These are phyloP conservation scores for Bombus polaris DNA, from an alignment of 1,140 invertebrate species.

Conservation along the genomic window DNA sequence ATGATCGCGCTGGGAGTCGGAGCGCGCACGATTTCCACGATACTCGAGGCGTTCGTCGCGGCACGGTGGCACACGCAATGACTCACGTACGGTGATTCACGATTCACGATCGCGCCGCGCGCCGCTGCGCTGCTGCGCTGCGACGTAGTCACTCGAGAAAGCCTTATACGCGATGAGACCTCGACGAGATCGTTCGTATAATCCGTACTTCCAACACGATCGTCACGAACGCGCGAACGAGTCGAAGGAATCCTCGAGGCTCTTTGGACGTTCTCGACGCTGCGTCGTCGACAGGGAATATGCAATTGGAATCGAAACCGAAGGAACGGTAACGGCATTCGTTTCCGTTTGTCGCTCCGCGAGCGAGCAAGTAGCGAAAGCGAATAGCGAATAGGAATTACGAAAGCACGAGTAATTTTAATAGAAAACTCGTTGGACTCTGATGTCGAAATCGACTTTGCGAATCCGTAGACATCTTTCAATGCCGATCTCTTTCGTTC, in stretches of 20 bases:
- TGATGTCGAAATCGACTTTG: not conserved
- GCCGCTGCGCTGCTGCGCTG: not conserved
- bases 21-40: conserved; percentile 39
- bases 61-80: conserved; percentile 1
- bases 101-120: conserved; percentile 37
- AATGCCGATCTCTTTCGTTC: not conserved
- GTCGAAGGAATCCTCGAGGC: not conserved
- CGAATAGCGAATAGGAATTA: too few species aligned
- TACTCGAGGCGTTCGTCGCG: conserved; percentile 39
- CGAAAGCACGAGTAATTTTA: not conserved
- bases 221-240: not conserved
- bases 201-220: not conserved
- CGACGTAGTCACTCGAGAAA: not conserved
- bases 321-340: not conserved
- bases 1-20: not conserved
- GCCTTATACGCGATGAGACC: conserved; percentile 10
- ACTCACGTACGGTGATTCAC: conserved; percentile 2
- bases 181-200: not conserved
- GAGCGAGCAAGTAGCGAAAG: not conserved
- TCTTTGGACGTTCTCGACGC: not conserved
- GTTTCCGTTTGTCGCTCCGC: not conserved
- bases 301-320: not conserved
- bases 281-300: not conserved
- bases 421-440: not conserved
- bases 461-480: not conserved